phyloP scores from a whole-genome alignment of 2,113 vertebrate species.

The Cyphotilapia sp. region DNA sequence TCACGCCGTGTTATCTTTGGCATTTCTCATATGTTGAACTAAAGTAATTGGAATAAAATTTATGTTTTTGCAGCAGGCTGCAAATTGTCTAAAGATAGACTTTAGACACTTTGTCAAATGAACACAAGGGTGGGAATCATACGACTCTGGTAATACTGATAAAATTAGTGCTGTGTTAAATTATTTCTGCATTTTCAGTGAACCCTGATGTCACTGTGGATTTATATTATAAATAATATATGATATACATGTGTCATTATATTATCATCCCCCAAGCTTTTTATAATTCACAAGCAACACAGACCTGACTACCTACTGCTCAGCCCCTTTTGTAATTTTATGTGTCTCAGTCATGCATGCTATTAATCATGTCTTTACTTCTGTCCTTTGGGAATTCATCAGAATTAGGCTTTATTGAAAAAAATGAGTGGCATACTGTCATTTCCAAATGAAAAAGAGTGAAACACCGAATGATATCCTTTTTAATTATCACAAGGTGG shows the following conservation, averaged over 20 bases:
- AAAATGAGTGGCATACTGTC: constrained; percentile 27
- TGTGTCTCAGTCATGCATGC: not conserved
- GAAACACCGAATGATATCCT: constrained; percentile 42
- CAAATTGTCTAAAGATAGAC: not conserved
- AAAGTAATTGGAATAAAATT: not conserved
- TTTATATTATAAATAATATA: not conserved
- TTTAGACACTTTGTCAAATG: not conserved
- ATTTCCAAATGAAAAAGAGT: constrained; percentile 24
- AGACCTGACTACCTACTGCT: not conserved
- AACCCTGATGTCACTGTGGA: not conserved
- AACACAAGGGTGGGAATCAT: not conserved
- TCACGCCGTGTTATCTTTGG: not conserved
- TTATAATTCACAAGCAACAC: not conserved
- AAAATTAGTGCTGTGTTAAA: not conserved
- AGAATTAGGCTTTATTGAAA: constrained; percentile 39
- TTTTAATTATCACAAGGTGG: constrained; percentile 61
- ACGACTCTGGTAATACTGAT: not conserved
- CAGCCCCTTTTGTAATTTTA: not conserved
- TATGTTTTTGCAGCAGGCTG: not conserved
- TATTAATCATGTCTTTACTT: constrained; percentile 31
- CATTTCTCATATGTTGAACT: not conserved
- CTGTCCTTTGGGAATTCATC: constrained; percentile 6
- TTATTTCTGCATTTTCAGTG: not conserved
- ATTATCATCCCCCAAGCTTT: not conserved
- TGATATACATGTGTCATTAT: not conserved